Percentiles rank a stretch among this genome's conserved stretches.
Evolutionary conservation across 2,113 vertebrate species (phyloP).

Genomic region (Haemorhous mexicanus): DNA sequence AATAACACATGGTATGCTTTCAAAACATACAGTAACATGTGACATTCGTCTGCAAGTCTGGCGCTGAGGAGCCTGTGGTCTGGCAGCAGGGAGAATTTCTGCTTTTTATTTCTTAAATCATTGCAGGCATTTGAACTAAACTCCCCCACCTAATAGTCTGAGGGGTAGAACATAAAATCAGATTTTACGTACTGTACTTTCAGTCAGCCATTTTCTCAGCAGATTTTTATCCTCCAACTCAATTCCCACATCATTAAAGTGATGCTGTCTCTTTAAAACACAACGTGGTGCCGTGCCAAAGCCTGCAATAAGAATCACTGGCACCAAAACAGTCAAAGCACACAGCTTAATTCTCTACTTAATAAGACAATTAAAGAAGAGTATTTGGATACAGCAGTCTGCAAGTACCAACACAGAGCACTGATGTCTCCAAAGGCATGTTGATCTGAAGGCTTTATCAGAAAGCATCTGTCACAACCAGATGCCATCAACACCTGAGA

Average conservation of each 20-base stretch:
- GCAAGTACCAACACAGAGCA: constrained; percentile 62
- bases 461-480: constrained; percentile 62
- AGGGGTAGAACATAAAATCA: constrained; percentile 55
- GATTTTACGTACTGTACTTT: constrained; percentile 6
- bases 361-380: constrained; percentile 72
- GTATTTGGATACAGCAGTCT: constrained; percentile 59
- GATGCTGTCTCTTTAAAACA: constrained; percentile 59
- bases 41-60: constrained; percentile 75
- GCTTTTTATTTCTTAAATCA: constrained; percentile 71
- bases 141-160: constrained; percentile 44
- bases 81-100: constrained; percentile 73
- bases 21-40: constrained; percentile 70
- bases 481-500: constrained; percentile 61
- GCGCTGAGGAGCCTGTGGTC: constrained; percentile 80
- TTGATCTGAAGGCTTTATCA: constrained; percentile 63
- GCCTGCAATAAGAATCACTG: constrained; percentile 46
- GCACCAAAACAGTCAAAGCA: constrained; percentile 54
- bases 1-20: constrained; percentile 80
- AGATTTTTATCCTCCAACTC: constrained; percentile 55
- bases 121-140: constrained; percentile 39
- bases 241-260: constrained; percentile 62
- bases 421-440: constrained; percentile 62
- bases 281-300: constrained; percentile 26
- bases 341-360: constrained; percentile 63
- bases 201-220: constrained; percentile 51